These are phyloP conservation scores for Pedetes capensis DNA, from an alignment of 2,113 vertebrate species.

Conservation along the genomic window DNA sequence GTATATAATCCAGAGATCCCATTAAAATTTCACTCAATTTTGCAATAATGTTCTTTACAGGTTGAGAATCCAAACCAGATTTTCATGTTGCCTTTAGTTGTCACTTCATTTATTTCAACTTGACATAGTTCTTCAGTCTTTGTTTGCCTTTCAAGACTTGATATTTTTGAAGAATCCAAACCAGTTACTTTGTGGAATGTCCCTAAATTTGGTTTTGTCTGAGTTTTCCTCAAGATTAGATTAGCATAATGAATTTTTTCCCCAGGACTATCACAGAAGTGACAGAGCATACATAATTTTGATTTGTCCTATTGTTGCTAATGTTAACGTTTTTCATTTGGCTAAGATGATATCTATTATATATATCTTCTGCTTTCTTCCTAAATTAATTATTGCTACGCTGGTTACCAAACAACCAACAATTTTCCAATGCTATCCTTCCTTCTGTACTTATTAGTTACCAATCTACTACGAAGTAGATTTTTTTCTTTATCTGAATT, in stretches of 20 bases:
- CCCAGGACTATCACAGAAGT: neutral
- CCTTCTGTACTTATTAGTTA: neutral
- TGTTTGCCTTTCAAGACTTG: neutral
- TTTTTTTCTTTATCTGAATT: neutral
- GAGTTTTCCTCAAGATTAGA: conserved; percentile 39
- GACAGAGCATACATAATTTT: neutral
- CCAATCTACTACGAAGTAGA: neutral
- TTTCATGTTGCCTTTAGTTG: neutral
- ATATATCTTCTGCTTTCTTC: neutral
- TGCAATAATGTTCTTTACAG: neutral
- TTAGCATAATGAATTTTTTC: conserved; percentile 14
- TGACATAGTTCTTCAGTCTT: neutral
- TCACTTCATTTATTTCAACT: conserved; percentile 32
- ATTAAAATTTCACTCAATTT: conserved; percentile 15
- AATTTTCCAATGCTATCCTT: neutral
- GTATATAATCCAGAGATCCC: neutral
- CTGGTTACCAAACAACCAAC: neutral
- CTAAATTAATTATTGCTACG: neutral
- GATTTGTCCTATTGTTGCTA: neutral
- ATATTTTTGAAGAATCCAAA: conserved; percentile 12
- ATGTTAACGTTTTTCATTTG: neutral
- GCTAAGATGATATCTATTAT: conserved; percentile 27
- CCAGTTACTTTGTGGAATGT: conserved; percentile 17
- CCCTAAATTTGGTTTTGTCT: conserved; percentile 45
- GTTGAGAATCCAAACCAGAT: conserved; percentile 28